Evolutionary conservation across 2,113 vertebrate species (phyloP).

Genomic region (Petromus typicus): DNA sequence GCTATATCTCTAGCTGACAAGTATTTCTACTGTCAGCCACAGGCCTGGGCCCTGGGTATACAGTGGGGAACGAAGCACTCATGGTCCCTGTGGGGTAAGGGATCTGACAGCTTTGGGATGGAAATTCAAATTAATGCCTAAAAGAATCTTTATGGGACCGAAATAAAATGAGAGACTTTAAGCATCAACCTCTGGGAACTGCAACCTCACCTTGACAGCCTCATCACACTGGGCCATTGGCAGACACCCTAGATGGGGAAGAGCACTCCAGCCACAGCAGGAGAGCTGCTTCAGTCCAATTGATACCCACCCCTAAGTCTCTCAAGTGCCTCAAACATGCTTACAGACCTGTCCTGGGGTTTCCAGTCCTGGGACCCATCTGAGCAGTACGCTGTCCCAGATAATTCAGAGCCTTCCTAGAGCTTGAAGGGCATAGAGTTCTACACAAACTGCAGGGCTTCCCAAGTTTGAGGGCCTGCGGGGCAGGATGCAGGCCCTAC

Average conservation of each 20-base stretch:
- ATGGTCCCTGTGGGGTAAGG: background rate
- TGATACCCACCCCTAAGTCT: background rate
- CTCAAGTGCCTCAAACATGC: background rate
- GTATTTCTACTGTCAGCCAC: background rate
- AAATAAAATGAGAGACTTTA: too few relatives aligned
- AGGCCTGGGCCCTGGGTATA: background rate
- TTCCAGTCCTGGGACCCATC: too few relatives aligned
- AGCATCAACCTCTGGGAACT: background rate
- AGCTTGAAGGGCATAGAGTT: accelerated
- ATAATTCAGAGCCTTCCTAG: accelerated
- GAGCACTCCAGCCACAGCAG: background rate
- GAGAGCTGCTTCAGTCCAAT: background rate
- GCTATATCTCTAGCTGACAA: too few relatives aligned
- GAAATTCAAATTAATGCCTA: background rate
- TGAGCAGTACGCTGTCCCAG: accelerated
- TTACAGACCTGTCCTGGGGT: background rate
- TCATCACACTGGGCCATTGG: accelerated
- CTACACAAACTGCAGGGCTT: accelerated
- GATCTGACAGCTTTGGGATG: background rate
- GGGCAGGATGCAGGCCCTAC: accelerated
- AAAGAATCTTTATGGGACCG: background rate
- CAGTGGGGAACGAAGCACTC: background rate
- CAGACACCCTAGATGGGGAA: accelerated
- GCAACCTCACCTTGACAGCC: background rate
- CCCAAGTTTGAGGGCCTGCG: accelerated